phyloP scores from a whole-genome alignment of 2,797 vertebrate genomes.

The Miichthys miiuy region DNA sequence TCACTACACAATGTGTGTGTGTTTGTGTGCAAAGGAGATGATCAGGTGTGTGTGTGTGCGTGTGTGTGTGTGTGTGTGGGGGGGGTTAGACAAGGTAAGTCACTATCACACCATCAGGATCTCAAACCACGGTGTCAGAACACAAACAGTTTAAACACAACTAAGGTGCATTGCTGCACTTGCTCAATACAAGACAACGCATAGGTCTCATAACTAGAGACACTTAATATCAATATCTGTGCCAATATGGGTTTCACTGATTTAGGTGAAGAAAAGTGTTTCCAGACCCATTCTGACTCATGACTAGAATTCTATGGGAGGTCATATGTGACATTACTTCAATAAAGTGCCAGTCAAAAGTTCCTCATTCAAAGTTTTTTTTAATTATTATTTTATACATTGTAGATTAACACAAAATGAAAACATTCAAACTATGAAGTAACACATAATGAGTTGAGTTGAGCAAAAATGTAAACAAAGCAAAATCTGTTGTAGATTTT shows the following conservation, averaged over 20 bases:
- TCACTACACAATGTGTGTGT: conserved; percentile 36
- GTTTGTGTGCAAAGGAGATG: conserved; percentile 19
- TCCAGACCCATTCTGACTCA: neutral
- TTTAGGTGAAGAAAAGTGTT: neutral
- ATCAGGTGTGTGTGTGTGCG: conserved; percentile 6
- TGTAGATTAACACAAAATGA: too few relatives aligned
- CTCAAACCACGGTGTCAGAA: conserved; percentile 42
- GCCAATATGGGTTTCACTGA: too few relatives aligned
- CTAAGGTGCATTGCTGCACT: neutral
- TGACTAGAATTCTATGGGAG: neutral
- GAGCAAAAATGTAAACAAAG: too few relatives aligned
- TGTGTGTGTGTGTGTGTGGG: neutral
- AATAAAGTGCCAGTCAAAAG: too few relatives aligned
- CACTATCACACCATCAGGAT: conserved; percentile 40
- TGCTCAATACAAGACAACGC: neutral
- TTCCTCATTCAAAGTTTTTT: too few relatives aligned
- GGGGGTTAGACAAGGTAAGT: conserved; percentile 22
- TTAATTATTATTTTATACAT: too few relatives aligned
- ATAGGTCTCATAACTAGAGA: neutral
- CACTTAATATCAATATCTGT: neutral
- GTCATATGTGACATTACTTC: neutral
- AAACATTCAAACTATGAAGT: too few relatives aligned
- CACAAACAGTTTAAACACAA: conserved; percentile 25
- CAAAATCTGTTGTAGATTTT: too few relatives aligned
- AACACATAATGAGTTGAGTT: too few relatives aligned